Evolutionary conservation across 2,888 invertebrate genomes (phyloP).

Genomic region (Nysson spinosus): DNA sequence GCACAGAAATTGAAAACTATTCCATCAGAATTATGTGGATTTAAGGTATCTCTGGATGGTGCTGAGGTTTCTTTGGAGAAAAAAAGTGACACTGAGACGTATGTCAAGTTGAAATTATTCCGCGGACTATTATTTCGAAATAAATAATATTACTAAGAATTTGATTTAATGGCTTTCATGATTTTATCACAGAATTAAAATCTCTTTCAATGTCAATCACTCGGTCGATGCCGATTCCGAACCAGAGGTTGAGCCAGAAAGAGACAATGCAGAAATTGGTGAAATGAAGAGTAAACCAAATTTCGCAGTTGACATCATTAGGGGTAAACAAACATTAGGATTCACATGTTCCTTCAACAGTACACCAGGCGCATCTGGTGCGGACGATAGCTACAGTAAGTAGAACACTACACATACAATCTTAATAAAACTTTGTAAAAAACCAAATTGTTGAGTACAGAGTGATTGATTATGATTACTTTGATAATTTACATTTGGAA

Average conservation of each 20-base stretch:
- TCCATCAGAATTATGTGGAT: constrained; percentile 89
- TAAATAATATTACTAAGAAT: too few species aligned
- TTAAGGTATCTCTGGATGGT: constrained; percentile 87
- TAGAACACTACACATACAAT: constrained; percentile 33
- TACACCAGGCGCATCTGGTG: constrained; percentile 80
- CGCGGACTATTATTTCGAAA: background rate
- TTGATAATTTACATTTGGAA: constrained; percentile 68
- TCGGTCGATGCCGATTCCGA: constrained; percentile 90
- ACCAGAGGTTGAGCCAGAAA: constrained; percentile 81
- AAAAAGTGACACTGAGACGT: constrained; percentile 84
- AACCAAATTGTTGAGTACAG: constrained; percentile 70
- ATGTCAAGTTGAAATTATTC: constrained; percentile 68
- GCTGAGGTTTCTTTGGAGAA: constrained; percentile 92
- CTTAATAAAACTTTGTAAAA: background rate
- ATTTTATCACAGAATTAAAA: constrained; percentile 81
- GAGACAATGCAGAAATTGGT: constrained; percentile 86
- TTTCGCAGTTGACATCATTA: constrained; percentile 92
- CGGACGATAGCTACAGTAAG: constrained; percentile 86
- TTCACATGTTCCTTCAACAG: constrained; percentile 91
- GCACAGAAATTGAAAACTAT: constrained; percentile 86
- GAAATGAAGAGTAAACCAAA: constrained; percentile 95
- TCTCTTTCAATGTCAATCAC: constrained; percentile 96
- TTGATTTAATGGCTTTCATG: background rate
- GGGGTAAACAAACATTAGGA: constrained; percentile 87
- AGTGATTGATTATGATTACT: constrained; percentile 42